Conservation (phyloP, 2,797 vertebrate genomes). For the Columba guinea region DNA sequence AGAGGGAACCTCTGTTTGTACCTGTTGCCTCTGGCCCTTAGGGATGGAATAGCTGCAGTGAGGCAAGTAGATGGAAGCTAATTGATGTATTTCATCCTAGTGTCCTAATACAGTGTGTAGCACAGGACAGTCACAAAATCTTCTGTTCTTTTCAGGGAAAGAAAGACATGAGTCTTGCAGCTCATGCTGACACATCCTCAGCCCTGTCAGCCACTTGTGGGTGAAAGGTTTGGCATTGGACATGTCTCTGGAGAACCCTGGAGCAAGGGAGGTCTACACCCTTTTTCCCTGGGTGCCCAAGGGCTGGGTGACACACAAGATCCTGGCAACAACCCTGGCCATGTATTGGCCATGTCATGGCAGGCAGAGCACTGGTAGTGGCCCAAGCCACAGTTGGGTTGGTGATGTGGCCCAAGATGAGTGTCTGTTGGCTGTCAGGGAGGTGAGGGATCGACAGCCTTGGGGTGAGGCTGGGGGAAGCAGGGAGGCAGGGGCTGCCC, state of each 20-base stretch:
- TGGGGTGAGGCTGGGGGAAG: not conserved
- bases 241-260: not conserved
- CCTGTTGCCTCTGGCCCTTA: not conserved
- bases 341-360: not conserved
- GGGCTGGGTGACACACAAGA: no score
- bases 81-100: not conserved
- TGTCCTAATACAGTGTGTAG: not conserved
- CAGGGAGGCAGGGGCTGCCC: not conserved
- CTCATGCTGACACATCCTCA: not conserved
- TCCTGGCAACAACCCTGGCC: not conserved
- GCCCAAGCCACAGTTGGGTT: no score
- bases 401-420: not conserved
- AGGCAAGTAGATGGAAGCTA: not conserved
- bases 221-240: not conserved
- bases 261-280: no score
- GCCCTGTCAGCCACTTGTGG: not conserved
- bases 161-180: not conserved
- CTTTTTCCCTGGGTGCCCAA: no score
- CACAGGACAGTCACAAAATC: not conserved
- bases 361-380: not conserved
- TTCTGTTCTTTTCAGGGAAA: not conserved
- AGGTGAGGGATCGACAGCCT: not conserved
- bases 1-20: not conserved
- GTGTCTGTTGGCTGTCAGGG: not conserved
- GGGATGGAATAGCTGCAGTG: not conserved